Evolutionary conservation across 1,140 invertebrate species (phyloP).

Genomic region (Theocolax elegans): DNA sequence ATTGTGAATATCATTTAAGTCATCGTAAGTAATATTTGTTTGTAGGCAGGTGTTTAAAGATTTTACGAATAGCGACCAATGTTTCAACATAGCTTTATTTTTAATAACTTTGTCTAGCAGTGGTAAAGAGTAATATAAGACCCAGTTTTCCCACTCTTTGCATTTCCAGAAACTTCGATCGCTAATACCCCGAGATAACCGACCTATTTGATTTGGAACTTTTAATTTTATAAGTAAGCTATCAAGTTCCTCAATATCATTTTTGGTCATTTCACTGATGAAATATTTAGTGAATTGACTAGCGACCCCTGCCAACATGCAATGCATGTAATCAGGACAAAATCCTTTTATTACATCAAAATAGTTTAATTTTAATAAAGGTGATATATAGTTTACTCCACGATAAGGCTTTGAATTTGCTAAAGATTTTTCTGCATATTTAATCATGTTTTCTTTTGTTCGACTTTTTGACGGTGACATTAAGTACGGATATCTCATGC

Average conservation of each 20-base stretch:
- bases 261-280: not conserved
- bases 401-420: not conserved
- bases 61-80: slow-evolving; percentile 12
- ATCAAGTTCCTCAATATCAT: not conserved
- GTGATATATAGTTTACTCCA: not conserved
- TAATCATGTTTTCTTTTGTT: not conserved
- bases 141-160: slow-evolving; percentile 19
- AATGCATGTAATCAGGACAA: slow-evolving; percentile 29
- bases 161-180: slow-evolving; percentile 7
- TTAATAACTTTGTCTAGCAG: not conserved
- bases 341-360: slow-evolving; percentile 25
- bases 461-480: not conserved
- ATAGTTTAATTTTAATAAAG: slow-evolving; percentile 20
- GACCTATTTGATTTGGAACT: not conserved
- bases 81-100: not conserved
- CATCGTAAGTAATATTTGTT: not conserved
- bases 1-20: not conserved
- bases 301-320: not conserved
- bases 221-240: not conserved
- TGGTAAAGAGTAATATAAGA: slow-evolving; percentile 10
- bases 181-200: not conserved
- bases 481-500: slow-evolving; percentile 6
- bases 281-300: slow-evolving; percentile 11
- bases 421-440: not conserved
- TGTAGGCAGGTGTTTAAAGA: slow-evolving; percentile 8